phyloP scores from a whole-genome alignment of 2,797 vertebrate genomes.

The Artibeus jamaicensis region DNA sequence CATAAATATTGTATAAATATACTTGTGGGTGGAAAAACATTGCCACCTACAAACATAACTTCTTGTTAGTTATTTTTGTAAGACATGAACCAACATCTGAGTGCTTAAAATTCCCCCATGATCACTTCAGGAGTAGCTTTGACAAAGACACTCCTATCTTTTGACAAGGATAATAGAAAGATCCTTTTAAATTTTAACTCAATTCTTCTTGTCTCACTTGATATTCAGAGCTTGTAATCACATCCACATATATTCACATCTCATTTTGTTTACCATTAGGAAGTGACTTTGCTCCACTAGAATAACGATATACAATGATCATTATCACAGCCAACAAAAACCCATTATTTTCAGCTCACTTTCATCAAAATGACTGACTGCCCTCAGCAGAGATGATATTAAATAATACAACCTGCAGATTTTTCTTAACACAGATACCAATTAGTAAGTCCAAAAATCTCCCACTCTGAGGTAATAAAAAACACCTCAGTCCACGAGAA shows the following conservation, averaged over 20 bases:
- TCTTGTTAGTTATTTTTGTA: background rate
- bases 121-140: background rate
- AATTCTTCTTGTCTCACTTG: slow-evolving; percentile 55
- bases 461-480: background rate
- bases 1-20: background rate
- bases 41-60: slow-evolving; percentile 11
- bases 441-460: slow-evolving; percentile 58
- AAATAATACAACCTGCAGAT: slow-evolving; percentile 34
- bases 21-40: background rate
- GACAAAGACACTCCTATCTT: no score
- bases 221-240: slow-evolving; percentile 57
- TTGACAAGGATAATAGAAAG: slow-evolving; percentile 37
- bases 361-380: slow-evolving; percentile 33
- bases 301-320: slow-evolving; percentile 27
- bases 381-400: slow-evolving; percentile 41
- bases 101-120: background rate
- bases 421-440: slow-evolving; percentile 51
- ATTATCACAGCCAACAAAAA: slow-evolving; percentile 50
- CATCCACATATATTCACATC: background rate
- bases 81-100: background rate
- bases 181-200: slow-evolving; percentile 41
- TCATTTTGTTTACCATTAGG: slow-evolving; percentile 62
- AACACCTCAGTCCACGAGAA: background rate
- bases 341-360: slow-evolving; percentile 60
- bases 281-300: background rate